Percentiles rank a stretch among this genome's conserved stretches.
Conservation (phyloP, 2,888 invertebrate species). For the Gari tellinella region DNA sequence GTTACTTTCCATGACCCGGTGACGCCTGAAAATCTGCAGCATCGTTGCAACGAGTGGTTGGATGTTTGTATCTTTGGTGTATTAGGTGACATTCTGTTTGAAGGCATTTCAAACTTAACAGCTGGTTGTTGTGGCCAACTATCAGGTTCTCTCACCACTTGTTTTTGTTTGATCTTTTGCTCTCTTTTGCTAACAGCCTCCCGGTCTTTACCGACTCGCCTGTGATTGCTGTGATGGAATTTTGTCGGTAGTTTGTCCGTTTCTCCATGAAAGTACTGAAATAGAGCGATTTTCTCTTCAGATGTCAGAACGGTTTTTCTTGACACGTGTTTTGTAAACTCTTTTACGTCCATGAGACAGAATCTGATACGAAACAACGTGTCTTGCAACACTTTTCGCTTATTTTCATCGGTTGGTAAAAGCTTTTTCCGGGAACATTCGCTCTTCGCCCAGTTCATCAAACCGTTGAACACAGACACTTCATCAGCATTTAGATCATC, state of each 20-base stretch:
- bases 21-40: slow-evolving; percentile 38
- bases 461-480: slow-evolving; percentile 37
- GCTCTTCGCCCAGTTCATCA: slow-evolving; percentile 48
- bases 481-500: slow-evolving; percentile 54
- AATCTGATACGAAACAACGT: slow-evolving; percentile 38
- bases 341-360: slow-evolving; percentile 36
- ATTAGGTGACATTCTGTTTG: too few species aligned
- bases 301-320: slow-evolving; percentile 25
- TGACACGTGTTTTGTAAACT: slow-evolving; percentile 41
- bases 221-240: slow-evolving; percentile 10
- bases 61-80: too few species aligned
- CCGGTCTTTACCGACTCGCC: too few species aligned
- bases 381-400: slow-evolving; percentile 36
- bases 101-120: too few species aligned
- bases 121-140: too few species aligned
- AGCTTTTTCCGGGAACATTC: slow-evolving; percentile 37
- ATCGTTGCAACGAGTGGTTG: slow-evolving; percentile 1
- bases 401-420: slow-evolving; percentile 28
- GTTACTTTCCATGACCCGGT: slow-evolving; percentile 38
- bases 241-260: slow-evolving; percentile 16
- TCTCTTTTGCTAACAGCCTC: too few species aligned
- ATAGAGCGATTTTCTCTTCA: slow-evolving; percentile 49
- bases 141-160: too few species aligned
- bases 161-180: too few species aligned
- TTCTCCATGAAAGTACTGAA: slow-evolving; percentile 49